Evolutionary conservation across 2,797 vertebrate genomes (phyloP).

Genomic region (Valencia hispanica): DNA sequence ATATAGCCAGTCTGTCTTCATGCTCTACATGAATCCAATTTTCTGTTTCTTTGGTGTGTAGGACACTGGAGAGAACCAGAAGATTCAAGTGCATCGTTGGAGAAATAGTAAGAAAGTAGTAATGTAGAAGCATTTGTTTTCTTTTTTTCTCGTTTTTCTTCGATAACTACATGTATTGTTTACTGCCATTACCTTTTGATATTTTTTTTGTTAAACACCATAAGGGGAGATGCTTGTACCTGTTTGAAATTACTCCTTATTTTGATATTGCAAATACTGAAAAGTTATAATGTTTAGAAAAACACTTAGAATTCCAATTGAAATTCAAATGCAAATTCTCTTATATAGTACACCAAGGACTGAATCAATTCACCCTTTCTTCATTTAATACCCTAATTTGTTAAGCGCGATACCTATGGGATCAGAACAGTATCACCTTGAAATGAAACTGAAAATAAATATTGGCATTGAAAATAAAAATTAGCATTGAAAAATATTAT

Average conservation of each 20-base stretch:
- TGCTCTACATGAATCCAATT: conserved; percentile 18
- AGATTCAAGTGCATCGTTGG: conserved; percentile 9
- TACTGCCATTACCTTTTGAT: background rate
- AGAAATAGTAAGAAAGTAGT: conserved; percentile 17
- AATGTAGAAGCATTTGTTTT: conserved; percentile 3
- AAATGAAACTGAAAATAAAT: too few relatives aligned
- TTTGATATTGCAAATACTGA: too few relatives aligned
- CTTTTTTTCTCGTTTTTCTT: background rate
- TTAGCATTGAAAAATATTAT: too few relatives aligned
- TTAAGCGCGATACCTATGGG: background rate
- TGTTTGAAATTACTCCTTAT: background rate
- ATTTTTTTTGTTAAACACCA: background rate
- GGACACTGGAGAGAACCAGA: conserved; percentile 19
- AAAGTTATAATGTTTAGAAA: background rate
- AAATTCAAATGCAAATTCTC: background rate
- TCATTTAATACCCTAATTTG: background rate
- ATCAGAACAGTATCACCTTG: too few relatives aligned
- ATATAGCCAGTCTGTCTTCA: conserved; percentile 18
- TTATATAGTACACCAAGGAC: background rate
- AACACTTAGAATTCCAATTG: background rate
- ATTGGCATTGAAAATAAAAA: too few relatives aligned
- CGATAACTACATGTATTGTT: background rate
- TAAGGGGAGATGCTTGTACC: background rate
- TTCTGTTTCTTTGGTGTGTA: conserved; percentile 17
- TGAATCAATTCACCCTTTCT: background rate